phyloP scores from a whole-genome alignment of 2,797 vertebrate species.

The Glossophaga mutica region DNA sequence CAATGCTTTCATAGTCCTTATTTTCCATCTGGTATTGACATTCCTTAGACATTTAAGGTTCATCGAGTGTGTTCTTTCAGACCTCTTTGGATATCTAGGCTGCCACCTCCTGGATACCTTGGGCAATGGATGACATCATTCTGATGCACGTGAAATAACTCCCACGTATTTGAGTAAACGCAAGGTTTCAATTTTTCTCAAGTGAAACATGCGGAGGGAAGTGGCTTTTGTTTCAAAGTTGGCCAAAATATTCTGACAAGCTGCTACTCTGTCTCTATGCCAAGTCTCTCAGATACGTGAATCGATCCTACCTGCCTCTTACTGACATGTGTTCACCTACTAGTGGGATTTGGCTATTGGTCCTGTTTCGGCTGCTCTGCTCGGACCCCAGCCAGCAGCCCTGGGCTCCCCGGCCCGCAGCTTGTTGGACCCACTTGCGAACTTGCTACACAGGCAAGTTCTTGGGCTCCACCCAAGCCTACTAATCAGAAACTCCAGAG shows the following conservation, averaged over 20 bases:
- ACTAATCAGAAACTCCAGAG: not conserved
- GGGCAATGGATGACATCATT: not conserved
- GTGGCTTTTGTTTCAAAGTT: not conserved
- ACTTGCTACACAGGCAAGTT: not conserved
- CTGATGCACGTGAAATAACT: not conserved
- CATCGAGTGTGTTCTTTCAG: not conserved
- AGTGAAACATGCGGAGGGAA: rapidly evolving
- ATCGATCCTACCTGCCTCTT: not conserved
- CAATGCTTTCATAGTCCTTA: not conserved
- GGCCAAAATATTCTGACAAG: not conserved
- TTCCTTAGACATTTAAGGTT: not conserved
- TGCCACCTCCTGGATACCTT: not conserved
- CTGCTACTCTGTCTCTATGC: not conserved
- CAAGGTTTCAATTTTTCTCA: not conserved
- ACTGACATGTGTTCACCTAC: not conserved
- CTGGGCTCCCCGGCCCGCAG: not conserved
- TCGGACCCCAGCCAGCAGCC: not conserved
- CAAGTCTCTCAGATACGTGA: not conserved
- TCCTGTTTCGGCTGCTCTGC: not conserved
- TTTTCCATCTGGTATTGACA: not conserved
- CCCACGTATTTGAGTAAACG: not conserved
- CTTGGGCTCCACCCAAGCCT: not conserved
- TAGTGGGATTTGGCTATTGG: rapidly evolving
- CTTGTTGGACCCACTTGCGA: not conserved
- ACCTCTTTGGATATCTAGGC: not conserved